Percentiles rank a stretch among this genome's conserved stretches.
Conservation (phyloP, 1,140 invertebrate genomes). For the Pseudomyrmex flavicornis region DNA sequence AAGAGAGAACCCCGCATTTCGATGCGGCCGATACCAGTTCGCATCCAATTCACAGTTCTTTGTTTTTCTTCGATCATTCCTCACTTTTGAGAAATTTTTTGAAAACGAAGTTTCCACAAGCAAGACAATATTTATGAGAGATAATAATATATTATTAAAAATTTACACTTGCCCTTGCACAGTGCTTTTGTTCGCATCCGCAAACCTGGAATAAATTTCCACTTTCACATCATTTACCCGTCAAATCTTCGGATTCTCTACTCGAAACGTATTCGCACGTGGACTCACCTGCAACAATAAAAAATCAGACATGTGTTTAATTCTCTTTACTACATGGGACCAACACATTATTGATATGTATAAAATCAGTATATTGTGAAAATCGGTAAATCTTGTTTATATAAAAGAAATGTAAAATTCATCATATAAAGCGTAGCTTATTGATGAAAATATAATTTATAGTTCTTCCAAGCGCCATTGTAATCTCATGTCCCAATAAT, state of each 20-base stretch:
- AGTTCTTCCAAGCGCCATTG: neutral
- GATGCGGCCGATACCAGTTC: conserved; percentile 66
- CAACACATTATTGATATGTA: too few species aligned
- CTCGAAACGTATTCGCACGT: neutral
- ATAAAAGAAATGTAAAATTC: neutral
- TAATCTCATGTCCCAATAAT: neutral
- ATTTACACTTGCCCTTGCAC: conserved; percentile 50
- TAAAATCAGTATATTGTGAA: neutral
- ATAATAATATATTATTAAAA: conserved; percentile 76
- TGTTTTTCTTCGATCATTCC: conserved; percentile 39
- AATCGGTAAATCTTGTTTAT: neutral
- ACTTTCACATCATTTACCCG: conserved; percentile 38
- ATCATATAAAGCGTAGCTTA: too few species aligned
- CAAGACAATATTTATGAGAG: conserved; percentile 43
- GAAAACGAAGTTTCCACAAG: conserved; percentile 65
- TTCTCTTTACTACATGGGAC: neutral
- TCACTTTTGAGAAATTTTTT: conserved; percentile 72
- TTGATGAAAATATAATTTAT: neutral
- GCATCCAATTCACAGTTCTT: conserved; percentile 64
- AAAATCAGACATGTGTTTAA: conserved; percentile 52
- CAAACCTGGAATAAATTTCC: conserved; percentile 62
- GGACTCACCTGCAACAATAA: conserved; percentile 73
- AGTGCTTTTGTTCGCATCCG: neutral
- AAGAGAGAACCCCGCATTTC: conserved; percentile 64
- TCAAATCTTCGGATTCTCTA: conserved; percentile 1